Conservation (phyloP, 2,113 vertebrate genomes). For the Petrocephalus microphthalmus region DNA sequence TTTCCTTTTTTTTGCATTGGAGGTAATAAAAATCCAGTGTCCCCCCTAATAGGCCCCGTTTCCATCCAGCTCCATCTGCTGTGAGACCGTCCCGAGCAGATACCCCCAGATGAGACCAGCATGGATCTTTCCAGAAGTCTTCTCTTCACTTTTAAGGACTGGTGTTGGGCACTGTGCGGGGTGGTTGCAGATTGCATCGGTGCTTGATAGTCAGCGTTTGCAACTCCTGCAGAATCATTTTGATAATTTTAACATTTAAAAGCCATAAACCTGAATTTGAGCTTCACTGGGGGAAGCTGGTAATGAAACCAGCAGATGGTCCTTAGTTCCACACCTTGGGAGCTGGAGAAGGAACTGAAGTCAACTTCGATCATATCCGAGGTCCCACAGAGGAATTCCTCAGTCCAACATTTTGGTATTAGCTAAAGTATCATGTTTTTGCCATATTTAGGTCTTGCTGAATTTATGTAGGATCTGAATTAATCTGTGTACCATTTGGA, state of each 20-base stretch:
- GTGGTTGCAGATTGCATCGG: not conserved
- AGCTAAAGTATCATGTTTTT: not conserved
- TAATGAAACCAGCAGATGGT: not conserved
- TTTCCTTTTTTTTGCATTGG: no score
- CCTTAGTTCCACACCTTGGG: no score
- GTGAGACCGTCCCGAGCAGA: not conserved
- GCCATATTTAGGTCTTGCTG: no score
- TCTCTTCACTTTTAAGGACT: not conserved
- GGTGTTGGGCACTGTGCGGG: not conserved
- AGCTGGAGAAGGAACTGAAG: no score
- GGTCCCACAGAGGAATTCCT: not conserved
- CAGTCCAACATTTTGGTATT: not conserved
- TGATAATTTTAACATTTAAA: no score
- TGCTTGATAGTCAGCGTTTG: no score
- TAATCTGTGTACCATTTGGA: no score
- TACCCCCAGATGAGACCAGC: not conserved
- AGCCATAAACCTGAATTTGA: not conserved
- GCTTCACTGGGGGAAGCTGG: not conserved
- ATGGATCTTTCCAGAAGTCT: not conserved
- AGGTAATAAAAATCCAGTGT: no score
- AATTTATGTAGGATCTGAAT: no score
- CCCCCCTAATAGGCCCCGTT: no score
- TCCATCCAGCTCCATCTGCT: not conserved
- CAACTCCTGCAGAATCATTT: no score
- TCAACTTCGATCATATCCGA: not conserved